A percentile compares a stretch with the other conserved stretches of the same genome.
These are phyloP conservation scores for Platysteira castanea DNA, from an alignment of 2,113 vertebrate genomes.

Conservation along the genomic window DNA sequence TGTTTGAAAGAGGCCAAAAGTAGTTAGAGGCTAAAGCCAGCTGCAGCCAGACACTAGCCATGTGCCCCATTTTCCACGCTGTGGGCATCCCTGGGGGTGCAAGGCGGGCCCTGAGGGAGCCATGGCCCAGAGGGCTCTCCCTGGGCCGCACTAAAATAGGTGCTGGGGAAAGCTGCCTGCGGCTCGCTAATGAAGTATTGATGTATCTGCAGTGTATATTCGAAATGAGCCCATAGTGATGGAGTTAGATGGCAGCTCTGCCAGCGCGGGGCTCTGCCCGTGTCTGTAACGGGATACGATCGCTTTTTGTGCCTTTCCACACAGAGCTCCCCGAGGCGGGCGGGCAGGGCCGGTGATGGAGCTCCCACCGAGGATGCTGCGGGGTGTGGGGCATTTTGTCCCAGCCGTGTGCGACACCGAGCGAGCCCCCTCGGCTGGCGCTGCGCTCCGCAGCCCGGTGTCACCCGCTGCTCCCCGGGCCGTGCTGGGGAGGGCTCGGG, in stretches of 20 bases:
- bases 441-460: fast-evolving
- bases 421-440: not conserved
- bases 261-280: not conserved
- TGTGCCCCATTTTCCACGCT: fast-evolving
- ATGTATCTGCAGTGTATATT: not conserved
- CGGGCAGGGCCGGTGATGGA: not conserved
- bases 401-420: fast-evolving
- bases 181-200: not conserved
- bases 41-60: not conserved
- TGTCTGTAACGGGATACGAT: fast-evolving
- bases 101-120: not conserved
- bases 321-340: fast-evolving
- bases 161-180: not conserved
- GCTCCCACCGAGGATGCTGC: not conserved
- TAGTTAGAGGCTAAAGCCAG: not conserved
- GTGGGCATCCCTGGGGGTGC: fast-evolving
- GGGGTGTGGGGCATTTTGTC: not conserved
- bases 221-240: fast-evolving
- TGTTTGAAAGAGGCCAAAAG: not conserved
- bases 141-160: fast-evolving
- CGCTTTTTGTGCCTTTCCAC: not conserved
- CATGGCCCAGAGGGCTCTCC: fast-evolving
- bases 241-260: not conserved
- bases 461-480: not conserved
- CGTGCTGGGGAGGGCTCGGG: not conserved